Conservation (phyloP, 2,888 invertebrate genomes). For the Ectemnius lituratus region DNA sequence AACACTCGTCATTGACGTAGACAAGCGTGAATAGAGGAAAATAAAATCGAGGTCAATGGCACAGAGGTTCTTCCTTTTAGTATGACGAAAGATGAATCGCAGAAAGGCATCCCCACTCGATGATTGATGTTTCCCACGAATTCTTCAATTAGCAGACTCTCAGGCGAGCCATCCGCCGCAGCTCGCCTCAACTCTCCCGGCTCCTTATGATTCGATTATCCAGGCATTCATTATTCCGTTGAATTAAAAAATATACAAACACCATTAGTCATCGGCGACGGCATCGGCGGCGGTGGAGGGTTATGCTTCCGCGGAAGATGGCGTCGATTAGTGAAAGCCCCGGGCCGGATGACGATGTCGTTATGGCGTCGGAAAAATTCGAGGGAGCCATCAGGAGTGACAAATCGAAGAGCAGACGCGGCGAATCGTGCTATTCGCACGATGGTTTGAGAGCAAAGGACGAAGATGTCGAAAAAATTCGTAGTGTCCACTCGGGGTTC, state of each 20-base stretch:
- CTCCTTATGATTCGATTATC: slow-evolving; percentile 58
- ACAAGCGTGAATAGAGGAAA: neutral
- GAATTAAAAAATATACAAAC: slow-evolving; percentile 60
- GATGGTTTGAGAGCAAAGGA: slow-evolving; percentile 31
- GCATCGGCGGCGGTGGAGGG: slow-evolving; percentile 7
- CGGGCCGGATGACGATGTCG: neutral
- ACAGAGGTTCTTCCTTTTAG: slow-evolving; percentile 1
- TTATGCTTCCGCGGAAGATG: slow-evolving; percentile 23
- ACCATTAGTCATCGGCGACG: slow-evolving; percentile 47
- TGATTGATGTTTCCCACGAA: slow-evolving; percentile 59
- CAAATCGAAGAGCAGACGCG: slow-evolving; percentile 37
- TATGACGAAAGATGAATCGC: neutral
- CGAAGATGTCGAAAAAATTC: slow-evolving; percentile 61
- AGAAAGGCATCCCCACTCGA: slow-evolving; percentile 26
- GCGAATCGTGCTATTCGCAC: slow-evolving; percentile 38
- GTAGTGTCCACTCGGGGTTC: slow-evolving; percentile 49
- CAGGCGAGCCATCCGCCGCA: slow-evolving; percentile 13
- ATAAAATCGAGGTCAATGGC: slow-evolving; percentile 31
- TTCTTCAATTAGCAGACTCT: slow-evolving; percentile 62
- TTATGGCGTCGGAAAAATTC: neutral
- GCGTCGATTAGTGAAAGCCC: slow-evolving; percentile 24
- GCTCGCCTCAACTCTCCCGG: slow-evolving; percentile 8
- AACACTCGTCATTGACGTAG: neutral
- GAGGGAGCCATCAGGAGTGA: slow-evolving; percentile 2
- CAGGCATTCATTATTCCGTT: slow-evolving; percentile 39